Base-by-base conservation (phyloP, 2,888 invertebrate genomes). In the Leistus spinibarbis region DNA sequence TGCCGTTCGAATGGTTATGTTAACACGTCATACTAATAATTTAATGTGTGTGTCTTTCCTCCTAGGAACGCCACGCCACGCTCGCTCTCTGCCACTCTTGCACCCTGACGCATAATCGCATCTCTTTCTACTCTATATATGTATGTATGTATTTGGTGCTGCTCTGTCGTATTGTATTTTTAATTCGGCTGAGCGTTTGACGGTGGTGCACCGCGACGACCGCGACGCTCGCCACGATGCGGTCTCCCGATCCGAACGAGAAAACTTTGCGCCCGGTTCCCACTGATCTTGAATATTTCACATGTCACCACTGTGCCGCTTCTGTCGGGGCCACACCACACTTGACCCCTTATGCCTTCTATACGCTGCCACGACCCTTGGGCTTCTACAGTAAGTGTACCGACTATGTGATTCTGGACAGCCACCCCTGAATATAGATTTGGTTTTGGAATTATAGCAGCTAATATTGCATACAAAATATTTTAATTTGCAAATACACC, bases 1-100 rank as follows among this genome's bases (percentile, higher is more conserved):
- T 67, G 67, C 54, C 54, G 40, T 54, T 69, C 69, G 69, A 69
- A 69, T 69, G 69, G 69, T 69, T 69, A 40, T 69, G 69, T 69
- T 69, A 69, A 69, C 69, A 69, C 69, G 69, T 60, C 69, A 60
- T n/a, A 22, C 60, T 19, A 69, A 69, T 69, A 60, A 69, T 69
- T 69, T 60, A 69, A 69, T 69, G 60, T 27, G 20, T 53, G 17
- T 54, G 23, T 16, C 54, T 40, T 19, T 16, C 19, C 60, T 69
- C 68, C 10, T 22, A 53, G 54, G 53, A n/a, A 53, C 53, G 20
- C 17, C 13, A 13, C 13, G 10, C 13, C 56, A n/a, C 56, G 3
- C 16, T 56, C 5, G 2, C 16, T 19, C 56, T 56, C 56, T 56
- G 54, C 54, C 60, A 13, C 60, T 20, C 1, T 20, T 17, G 7